Evolutionary conservation across 2,113 vertebrate genomes (phyloP).

Genomic region (Vidua macroura): DNA sequence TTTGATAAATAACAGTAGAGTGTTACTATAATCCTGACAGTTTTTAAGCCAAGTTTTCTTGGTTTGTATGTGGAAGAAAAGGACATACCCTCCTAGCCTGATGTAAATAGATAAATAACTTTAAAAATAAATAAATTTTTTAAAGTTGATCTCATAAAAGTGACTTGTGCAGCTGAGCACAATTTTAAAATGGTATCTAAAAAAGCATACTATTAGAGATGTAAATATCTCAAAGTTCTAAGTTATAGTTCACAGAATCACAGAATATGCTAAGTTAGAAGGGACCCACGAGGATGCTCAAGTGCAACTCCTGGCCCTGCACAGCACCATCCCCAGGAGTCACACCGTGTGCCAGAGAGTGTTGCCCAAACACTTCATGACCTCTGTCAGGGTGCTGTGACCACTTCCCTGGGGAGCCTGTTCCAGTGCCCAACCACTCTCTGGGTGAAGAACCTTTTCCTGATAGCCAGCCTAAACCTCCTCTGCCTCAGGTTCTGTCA

Average conservation of each 20-base stretch:
- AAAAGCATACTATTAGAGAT: not conserved
- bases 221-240: not conserved
- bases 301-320: not conserved
- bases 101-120: not conserved
- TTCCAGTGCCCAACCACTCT: not conserved
- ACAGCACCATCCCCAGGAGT: not conserved
- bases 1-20: not conserved
- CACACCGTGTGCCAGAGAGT: not conserved
- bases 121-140: not conserved
- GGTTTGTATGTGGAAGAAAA: not conserved
- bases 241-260: not conserved
- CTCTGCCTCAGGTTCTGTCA: not conserved
- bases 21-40: not conserved
- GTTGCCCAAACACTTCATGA: not conserved
- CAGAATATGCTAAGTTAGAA: not conserved
- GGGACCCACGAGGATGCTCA: rapidly evolving
- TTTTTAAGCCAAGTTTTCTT: not conserved
- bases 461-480: not conserved
- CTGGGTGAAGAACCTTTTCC: not conserved
- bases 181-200: not conserved
- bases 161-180: not conserved
- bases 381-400: not conserved
- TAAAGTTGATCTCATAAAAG: not conserved
- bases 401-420: not conserved
- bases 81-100: not conserved